Evolutionary conservation across 2,888 invertebrate species (phyloP), one percentile per base, ranked within the genome.

Genomic region (Oxyteleia sp.): DNA sequence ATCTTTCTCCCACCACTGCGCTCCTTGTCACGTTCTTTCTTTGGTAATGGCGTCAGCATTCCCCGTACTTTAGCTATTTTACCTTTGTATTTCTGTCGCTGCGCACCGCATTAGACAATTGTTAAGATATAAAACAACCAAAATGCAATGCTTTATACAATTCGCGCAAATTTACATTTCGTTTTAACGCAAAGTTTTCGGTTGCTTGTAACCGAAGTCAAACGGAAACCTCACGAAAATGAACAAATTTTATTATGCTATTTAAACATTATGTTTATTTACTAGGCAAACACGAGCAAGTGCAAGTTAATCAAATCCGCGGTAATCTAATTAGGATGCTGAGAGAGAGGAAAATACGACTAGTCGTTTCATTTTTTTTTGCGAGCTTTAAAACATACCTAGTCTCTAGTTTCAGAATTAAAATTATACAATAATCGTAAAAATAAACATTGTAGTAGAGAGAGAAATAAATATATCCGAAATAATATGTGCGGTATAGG

Each of bases 21-120:
- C 29, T 23, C 32, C 53, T 47, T 20, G 29, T 63, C 43, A 61
- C 53, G 43, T 55, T 63, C 38, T 61, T 63, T 66, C 66, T 72
- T 72, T 16, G 53, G 20, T 51, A 66, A 66, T 55, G 38, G 68
- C 63, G 49, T 64, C 66, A 43, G 47, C 45, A 32, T 49, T 32
- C 23, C 41, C 49, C n/a, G 18, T 38, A 35, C 16, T 45, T 51
- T 38, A 16, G 38, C 51, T 47, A 75, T 75, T 75, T 55, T 26
- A 35, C 51, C 32, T 63, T n/a, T 32, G 26, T 43, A 63, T 74
- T 63, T 63, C n/a, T 29, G 32, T 43, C 5, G 16, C 15, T 8
- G 53, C 26, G 32, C 53, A 15, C 47, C 15, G n/a, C 38, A 35
- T 38, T 35, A 49, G 29, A 63, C 32, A 63, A 53, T 63, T 51